Conservation (phyloP, 2,113 vertebrate species). For the Beaufortia kweichowensis region DNA sequence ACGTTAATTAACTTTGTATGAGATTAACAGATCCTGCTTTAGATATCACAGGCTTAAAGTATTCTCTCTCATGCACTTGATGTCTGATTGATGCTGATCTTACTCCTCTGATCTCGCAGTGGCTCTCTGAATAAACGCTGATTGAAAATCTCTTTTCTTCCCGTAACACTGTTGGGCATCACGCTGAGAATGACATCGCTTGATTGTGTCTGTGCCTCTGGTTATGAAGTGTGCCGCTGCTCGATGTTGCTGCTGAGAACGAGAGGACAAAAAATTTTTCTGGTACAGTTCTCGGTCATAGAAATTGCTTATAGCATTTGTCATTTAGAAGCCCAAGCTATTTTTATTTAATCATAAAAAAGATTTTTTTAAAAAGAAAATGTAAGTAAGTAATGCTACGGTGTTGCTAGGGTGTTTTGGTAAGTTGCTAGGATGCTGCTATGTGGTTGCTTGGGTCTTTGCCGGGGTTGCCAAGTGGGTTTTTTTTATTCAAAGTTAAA, state of each 20-base stretch:
- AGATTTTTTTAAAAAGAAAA: too few relatives aligned
- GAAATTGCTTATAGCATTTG: too few relatives aligned
- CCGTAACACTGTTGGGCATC: neutral
- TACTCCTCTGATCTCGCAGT: neutral
- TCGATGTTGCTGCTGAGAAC: conserved; percentile 3
- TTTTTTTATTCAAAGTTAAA: neutral
- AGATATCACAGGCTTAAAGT: neutral
- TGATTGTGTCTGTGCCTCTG: neutral
- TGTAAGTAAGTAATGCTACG: too few relatives aligned
- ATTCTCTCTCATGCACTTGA: conserved; percentile 2
- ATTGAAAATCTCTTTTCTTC: conserved; percentile 27
- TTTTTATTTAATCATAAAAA: neutral
- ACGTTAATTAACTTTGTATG: conserved; percentile 13
- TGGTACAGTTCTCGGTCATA: neutral
- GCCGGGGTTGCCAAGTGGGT: neutral
- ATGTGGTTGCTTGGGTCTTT: too few relatives aligned
- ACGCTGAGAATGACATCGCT: neutral
- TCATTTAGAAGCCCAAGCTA: neutral
- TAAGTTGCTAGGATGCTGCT: neutral
- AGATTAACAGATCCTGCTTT: conserved; percentile 15
- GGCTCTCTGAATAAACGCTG: conserved; percentile 19
- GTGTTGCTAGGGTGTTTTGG: too few relatives aligned
- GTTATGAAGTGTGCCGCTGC: neutral
- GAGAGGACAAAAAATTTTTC: neutral
- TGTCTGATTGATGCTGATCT: neutral